phyloP scores from a whole-genome alignment of 2,888 invertebrate species.

The Flexamia atlantica region DNA sequence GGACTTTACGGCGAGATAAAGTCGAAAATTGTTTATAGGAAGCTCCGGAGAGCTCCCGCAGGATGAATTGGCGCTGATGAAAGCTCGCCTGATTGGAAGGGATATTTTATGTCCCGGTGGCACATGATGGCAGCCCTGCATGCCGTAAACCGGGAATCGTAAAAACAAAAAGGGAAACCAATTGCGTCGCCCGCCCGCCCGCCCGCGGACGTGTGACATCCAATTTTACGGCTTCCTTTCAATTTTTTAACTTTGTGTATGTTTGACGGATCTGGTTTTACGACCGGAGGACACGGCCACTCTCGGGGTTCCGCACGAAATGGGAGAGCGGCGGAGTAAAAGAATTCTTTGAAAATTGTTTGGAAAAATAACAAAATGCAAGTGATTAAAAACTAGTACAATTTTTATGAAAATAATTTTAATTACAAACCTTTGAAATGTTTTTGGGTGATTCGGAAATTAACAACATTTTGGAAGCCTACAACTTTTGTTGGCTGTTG shows the following conservation, averaged over 20 bases:
- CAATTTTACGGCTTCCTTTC: slow-evolving; percentile 61
- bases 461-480: too few relatives aligned
- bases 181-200: slow-evolving; percentile 41
- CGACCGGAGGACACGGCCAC: slow-evolving; percentile 8
- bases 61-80: slow-evolving; percentile 55
- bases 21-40: slow-evolving; percentile 57
- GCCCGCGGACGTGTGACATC: slow-evolving; percentile 56
- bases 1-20: slow-evolving; percentile 53
- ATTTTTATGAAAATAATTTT: too few relatives aligned
- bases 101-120: slow-evolving; percentile 54
- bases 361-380: too few relatives aligned
- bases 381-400: too few relatives aligned
- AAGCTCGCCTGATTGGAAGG: slow-evolving; percentile 57
- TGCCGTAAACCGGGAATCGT: slow-evolving; percentile 62
- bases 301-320: background rate
- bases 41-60: slow-evolving; percentile 35
- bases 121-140: slow-evolving; percentile 58
- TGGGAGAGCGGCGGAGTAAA: background rate
- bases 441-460: too few relatives aligned
- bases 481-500: too few relatives aligned
- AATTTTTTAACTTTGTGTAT: slow-evolving; percentile 61
- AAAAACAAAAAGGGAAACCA: slow-evolving; percentile 66
- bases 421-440: too few relatives aligned
- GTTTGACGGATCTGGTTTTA: slow-evolving; percentile 59
- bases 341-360: background rate